Conservation (phyloP, 2,888 invertebrate species). For the Operophtera brumata region DNA sequence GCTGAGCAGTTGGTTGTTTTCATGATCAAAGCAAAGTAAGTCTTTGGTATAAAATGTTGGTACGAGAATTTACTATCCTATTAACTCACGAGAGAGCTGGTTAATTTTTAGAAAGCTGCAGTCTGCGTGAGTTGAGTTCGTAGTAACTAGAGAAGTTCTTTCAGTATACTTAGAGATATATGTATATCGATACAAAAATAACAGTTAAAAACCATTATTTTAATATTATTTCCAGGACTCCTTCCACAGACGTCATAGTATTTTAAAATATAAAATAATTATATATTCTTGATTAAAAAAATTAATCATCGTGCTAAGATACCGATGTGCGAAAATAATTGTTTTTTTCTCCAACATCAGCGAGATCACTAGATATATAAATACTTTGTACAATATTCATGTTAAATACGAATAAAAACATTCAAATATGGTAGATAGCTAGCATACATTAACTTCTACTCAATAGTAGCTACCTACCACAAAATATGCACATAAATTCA, state of each 20-base stretch:
- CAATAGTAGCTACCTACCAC: not conserved
- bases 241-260: no score
- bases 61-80: constrained; percentile 14
- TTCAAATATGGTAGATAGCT: not conserved
- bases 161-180: not conserved
- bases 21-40: no score
- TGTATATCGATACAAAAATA: constrained; percentile 6
- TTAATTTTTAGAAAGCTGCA: constrained; percentile 58
- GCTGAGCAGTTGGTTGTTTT: no score
- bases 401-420: not conserved
- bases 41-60: not conserved
- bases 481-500: constrained; percentile 2
- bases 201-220: not conserved
- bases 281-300: not conserved
- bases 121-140: constrained; percentile 32
- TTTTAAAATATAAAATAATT: no score
- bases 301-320: not conserved
- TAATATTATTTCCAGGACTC: not conserved
- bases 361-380: no score
- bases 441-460: constrained; percentile 4
- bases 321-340: no score
- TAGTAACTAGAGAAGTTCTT: constrained; percentile 35
- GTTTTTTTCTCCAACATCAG: no score
- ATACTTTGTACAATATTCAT: no score
- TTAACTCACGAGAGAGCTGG: constrained; percentile 44